Conservation (phyloP, 1,140 invertebrate genomes). For the Phthorimaea operculella region DNA sequence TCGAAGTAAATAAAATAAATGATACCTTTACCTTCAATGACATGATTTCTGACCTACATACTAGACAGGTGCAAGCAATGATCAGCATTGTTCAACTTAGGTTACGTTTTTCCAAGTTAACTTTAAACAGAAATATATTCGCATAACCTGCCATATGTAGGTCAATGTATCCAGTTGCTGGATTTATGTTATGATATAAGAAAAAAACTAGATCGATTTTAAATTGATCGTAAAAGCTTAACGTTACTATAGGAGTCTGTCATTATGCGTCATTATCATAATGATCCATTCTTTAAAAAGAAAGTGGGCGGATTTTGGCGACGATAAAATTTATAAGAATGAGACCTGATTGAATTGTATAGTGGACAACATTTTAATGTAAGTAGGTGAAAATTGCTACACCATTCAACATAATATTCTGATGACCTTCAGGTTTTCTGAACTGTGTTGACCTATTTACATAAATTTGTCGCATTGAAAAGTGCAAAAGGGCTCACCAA, state of each 20-base stretch:
- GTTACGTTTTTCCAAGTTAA: not conserved
- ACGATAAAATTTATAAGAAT: conserved; percentile 25
- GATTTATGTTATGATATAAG: not conserved
- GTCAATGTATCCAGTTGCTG: not conserved
- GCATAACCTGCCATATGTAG: not conserved
- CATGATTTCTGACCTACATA: not conserved
- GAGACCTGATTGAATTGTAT: conserved; percentile 15
- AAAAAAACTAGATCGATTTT: conserved; percentile 9
- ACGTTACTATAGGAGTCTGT: conserved; percentile 10
- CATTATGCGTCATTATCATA: conserved; percentile 28
- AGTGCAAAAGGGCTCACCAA: no score
- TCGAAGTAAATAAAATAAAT: not conserved
- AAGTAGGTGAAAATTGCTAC: conserved; percentile 24
- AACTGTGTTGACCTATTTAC: not conserved
- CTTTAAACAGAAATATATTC: not conserved
- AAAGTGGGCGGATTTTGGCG: conserved; percentile 19
- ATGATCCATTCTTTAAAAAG: conserved; percentile 32
- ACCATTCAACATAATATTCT: not conserved
- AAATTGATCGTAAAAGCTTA: conserved; percentile 12
- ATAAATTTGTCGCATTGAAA: not conserved
- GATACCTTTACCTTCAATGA: not conserved
- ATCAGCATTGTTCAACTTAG: not conserved
- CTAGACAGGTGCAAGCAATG: not conserved
- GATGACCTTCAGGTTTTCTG: not conserved
- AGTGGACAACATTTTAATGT: conserved; percentile 18